Base-by-base conservation (phyloP, 1,140 invertebrate species). In the Drepana arcuata region DNA sequence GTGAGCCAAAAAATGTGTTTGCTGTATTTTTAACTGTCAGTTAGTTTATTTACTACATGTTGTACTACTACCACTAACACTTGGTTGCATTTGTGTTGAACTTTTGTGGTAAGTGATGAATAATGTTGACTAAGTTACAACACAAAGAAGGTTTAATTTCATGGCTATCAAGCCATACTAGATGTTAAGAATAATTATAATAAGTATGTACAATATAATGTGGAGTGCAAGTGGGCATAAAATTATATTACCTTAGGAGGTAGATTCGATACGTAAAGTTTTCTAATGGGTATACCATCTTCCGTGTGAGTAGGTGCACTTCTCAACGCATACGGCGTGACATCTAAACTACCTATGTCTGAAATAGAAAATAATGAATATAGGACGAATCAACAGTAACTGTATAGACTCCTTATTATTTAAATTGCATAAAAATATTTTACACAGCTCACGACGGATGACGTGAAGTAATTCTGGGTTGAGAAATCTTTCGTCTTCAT, bases 211-310 rank as follows among this genome's bases (percentile, higher is more conserved):
- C 25, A 32, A 5, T 27, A 14, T 15, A 16, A 13, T 7, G 6
- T 14, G 2, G 3, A 7, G 2, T 14, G 10, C 10, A 14, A 14
- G 2, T 14, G 14, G 11, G 4, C 14, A 30, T 2, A 27, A 13
- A 39, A 40, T 38, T 23, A 36, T 35, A 34, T 51, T 67, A 82
- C 78, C 59, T 75, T 75, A 7, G 71, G 59, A 16, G 78, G 78
- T 35, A 82, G 48, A 50, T 79, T 82, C 9, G 70, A 64, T 12
- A 82, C 71, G 35, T 82, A 82, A 26, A 82, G 38, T 46, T 82
- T 82, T 34, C 78, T 60, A 37, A 82, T 78, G 10, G 78, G 77
- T 65, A 82, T 82, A 32, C 78, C 78, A 61, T 82, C 78, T 62
- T 82, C 78, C 23, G 78, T 82, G 35, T 82, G 72, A 25, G 78